Conservation (phyloP, 1,140 invertebrate genomes). For the Drosophila triauraria region DNA sequence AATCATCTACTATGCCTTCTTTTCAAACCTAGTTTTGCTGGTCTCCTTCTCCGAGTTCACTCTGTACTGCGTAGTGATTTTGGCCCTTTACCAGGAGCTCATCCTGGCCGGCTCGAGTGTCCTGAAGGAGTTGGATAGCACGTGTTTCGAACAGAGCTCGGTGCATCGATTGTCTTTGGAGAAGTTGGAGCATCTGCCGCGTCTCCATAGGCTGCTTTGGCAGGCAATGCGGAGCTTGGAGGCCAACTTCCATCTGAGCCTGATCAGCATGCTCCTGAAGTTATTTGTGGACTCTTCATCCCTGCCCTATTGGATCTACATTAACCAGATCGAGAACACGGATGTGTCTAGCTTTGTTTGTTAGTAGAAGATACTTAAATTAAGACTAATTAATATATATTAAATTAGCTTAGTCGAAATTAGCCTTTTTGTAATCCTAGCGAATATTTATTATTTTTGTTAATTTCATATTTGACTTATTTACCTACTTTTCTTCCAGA, state of each 20-base stretch:
- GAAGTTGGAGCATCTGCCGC: conserved; percentile 25
- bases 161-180: conserved; percentile 17
- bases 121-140: conserved; percentile 20
- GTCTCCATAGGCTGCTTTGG: conserved; percentile 50
- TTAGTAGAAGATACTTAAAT: conserved; percentile 7
- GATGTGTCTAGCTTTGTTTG: conserved; percentile 1
- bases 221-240: conserved; percentile 43
- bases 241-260: conserved; percentile 42
- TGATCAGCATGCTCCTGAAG: conserved; percentile 39
- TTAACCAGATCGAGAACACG: conserved; percentile 9
- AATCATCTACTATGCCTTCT: conserved; percentile 25
- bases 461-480: too few species aligned
- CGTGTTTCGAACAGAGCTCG: conserved; percentile 19
- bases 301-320: conserved; percentile 57
- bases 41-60: conserved; percentile 45
- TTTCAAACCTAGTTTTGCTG: conserved; percentile 54
- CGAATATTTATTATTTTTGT: too few species aligned
- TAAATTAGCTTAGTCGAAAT: too few species aligned
- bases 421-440: too few species aligned
- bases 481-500: conserved; percentile 17
- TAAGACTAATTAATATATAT: too few species aligned
- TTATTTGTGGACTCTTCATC: conserved; percentile 44
- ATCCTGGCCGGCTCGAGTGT: conserved; percentile 18
- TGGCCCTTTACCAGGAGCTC: conserved; percentile 53
- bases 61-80: conserved; percentile 32